A percentile compares a stretch with the other conserved stretches of the same genome.
phyloP scores from a whole-genome alignment of 2,113 vertebrate genomes.

The Thomomys bottae region DNA sequence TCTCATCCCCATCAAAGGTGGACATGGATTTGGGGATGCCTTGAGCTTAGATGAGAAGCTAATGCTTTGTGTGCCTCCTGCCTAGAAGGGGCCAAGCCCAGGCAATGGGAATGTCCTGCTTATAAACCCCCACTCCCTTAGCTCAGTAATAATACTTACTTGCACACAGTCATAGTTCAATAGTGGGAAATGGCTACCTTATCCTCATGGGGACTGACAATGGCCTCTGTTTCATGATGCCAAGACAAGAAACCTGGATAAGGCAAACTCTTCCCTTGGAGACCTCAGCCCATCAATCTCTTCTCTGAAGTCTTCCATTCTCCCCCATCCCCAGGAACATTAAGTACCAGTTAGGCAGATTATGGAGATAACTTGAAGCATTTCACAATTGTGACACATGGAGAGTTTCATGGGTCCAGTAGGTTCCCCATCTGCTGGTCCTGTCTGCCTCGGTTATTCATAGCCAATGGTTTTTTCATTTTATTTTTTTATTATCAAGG shows the following conservation, averaged over 20 bases:
- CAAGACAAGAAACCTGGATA: neutral
- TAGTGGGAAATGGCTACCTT: neutral
- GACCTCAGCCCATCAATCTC: too few relatives aligned
- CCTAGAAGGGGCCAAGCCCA: fast-evolving
- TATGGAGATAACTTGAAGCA: neutral
- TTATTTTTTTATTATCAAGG: too few relatives aligned
- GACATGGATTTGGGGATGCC: neutral
- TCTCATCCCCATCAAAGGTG: neutral
- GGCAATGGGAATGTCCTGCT: neutral
- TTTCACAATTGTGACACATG: neutral
- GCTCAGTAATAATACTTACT: neutral
- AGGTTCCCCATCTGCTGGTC: neutral
- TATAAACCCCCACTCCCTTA: neutral
- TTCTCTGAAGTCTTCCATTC: neutral
- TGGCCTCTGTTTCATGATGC: neutral
- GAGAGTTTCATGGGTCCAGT: too few relatives aligned
- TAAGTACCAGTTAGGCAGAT: neutral
- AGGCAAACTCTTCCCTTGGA: neutral
- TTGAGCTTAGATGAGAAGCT: neutral
- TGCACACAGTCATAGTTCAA: neutral
- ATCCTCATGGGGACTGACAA: neutral
- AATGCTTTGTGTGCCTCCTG: neutral
- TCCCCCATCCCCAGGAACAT: neutral
- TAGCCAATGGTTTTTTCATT: neutral
- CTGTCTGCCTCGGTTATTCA: neutral